Evolutionary conservation across 2,113 vertebrate species (phyloP).

Genomic region (Mastomys coucha): DNA sequence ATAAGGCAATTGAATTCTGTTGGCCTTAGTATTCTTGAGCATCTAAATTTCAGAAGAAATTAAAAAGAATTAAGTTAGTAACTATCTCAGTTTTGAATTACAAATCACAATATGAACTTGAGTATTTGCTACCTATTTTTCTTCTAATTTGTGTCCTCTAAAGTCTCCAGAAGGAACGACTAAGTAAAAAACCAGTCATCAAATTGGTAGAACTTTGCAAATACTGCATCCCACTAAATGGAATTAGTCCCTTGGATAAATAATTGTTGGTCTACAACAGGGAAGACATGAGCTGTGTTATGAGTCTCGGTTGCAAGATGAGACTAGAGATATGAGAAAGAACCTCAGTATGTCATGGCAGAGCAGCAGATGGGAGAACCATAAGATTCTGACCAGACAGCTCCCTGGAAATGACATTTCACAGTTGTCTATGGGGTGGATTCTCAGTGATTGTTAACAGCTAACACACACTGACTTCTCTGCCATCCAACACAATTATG

Average conservation of each 20-base stretch:
- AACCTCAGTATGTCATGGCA: not conserved
- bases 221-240: not conserved
- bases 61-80: not conserved
- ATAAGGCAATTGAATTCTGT: not conserved
- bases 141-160: not conserved
- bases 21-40: not conserved
- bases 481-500: not conserved
- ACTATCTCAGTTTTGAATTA: not conserved
- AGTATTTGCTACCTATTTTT: not conserved
- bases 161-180: not conserved
- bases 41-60: not conserved
- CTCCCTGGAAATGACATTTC: not conserved
- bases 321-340: not conserved
- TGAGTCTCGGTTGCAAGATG: not conserved
- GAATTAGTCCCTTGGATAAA: not conserved
- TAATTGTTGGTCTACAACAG: not conserved
- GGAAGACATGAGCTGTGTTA: not conserved
- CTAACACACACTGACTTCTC: not conserved
- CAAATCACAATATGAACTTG: not conserved
- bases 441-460: not conserved
- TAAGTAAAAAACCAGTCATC: not conserved
- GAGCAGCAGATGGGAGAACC: not conserved
- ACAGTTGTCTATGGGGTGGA: too few relatives aligned
- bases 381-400: not conserved
- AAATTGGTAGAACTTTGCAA: not conserved